phyloP scores from a whole-genome alignment of 2,113 vertebrate species.

The Pimephales promelas region DNA sequence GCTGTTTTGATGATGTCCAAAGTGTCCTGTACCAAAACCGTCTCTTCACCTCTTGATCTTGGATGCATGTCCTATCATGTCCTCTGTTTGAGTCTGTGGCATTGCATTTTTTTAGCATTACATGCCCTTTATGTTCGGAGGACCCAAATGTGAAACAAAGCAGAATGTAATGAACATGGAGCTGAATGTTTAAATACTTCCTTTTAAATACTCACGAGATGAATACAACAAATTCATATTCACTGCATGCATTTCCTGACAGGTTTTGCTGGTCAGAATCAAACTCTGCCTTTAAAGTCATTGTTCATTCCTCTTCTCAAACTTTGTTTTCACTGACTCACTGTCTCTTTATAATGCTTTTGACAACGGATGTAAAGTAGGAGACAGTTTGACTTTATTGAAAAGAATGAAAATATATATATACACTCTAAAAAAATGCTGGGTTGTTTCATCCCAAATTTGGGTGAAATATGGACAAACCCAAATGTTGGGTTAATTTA shows the following conservation, averaged over 20 bases:
- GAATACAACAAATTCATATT: too few species aligned
- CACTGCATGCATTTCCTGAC: too few species aligned
- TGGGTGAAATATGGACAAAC: too few species aligned
- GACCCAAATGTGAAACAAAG: neutral
- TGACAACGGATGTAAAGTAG: neutral
- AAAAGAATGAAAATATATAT: neutral
- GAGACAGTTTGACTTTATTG: neutral
- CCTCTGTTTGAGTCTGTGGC: neutral
- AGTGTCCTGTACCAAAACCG: constrained; percentile 10
- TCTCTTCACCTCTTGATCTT: constrained; percentile 18
- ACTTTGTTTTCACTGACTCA: neutral
- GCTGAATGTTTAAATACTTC: neutral
- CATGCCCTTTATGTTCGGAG: neutral
- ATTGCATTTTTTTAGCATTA: neutral
- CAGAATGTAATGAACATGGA: neutral
- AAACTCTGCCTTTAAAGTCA: neutral
- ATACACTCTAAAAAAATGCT: too few species aligned
- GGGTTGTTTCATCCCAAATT: too few species aligned
- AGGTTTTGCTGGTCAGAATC: too few species aligned
- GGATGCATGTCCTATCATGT: neutral
- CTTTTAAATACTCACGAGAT: too few species aligned
- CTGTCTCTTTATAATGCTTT: neutral
- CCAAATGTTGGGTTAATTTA: too few species aligned
- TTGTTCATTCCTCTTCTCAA: neutral
- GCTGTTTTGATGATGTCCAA: constrained; percentile 20